Percentiles rank a stretch among this genome's conserved stretches.
These are phyloP conservation scores for Aelia acuminata DNA, from an alignment of 2,888 invertebrate genomes.

Conservation along the genomic window DNA sequence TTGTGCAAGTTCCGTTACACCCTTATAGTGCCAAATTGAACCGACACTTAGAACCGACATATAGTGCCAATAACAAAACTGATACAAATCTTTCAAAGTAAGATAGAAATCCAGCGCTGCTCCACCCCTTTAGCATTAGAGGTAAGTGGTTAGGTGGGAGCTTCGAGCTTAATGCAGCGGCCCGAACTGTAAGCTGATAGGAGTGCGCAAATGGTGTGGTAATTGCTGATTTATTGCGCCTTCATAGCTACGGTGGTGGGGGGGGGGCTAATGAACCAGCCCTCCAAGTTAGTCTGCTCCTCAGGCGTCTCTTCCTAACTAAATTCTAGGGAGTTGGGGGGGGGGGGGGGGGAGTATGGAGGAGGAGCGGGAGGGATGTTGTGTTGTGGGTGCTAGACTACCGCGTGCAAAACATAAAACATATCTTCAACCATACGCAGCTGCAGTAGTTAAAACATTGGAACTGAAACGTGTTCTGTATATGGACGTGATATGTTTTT, in stretches of 20 bases:
- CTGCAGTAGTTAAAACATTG: not conserved
- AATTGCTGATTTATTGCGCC: constrained; percentile 48
- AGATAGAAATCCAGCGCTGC: not conserved
- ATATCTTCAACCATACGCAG: not conserved
- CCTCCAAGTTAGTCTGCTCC: not conserved
- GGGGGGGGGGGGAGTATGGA: not conserved
- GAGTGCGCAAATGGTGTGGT: constrained; percentile 48
- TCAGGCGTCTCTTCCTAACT: constrained; percentile 41
- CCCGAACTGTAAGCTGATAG: constrained; percentile 35
- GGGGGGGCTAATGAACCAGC: constrained; percentile 37
- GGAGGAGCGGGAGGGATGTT: not conserved
- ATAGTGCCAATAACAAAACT: not conserved
- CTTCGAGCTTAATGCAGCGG: not conserved
- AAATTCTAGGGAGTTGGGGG: constrained; percentile 8
- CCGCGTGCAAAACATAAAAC: not conserved
- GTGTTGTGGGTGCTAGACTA: not conserved
- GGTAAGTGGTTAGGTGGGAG: constrained; percentile 31
- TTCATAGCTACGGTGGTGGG: too few relatives aligned
- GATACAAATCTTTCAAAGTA: not conserved
- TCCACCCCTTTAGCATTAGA: not conserved
- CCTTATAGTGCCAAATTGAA: too few relatives aligned
- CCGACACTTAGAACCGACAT: not conserved
- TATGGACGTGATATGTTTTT: not conserved
- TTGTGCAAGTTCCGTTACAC: too few relatives aligned
- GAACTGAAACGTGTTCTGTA: not conserved